Evolutionary conservation across 2,797 vertebrate genomes (phyloP), one percentile per base, ranked within the genome.

Genomic region (Lates japonicus): DNA sequence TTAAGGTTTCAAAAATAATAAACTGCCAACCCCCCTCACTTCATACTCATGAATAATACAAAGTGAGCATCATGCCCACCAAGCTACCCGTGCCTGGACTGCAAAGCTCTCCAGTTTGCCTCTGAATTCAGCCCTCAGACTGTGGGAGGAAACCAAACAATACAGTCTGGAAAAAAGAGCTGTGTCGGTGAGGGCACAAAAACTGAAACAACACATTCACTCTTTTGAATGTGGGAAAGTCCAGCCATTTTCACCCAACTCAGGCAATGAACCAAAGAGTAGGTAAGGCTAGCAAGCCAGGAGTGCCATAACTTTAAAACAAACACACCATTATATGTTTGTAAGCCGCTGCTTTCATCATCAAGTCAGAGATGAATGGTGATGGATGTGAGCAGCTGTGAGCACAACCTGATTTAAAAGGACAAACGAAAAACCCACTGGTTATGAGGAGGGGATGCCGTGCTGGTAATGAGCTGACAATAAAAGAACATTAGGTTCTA

Each of bases 1-100:
- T 78, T 78, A 71, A 79, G 5, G 8, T 78, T 91, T 80, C 13
- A 69, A 70, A 85, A 88, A 80, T 59, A 90, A 75, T 76, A 80
- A 29, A 68, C 13, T 39, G 20, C 54, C 9, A 71, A 73, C 19
- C 37, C 0, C 31, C 11, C 25, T 0, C 2, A 52, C 35, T 59
- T 70, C 59, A 64, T 76, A 64, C 51, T 83, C 84, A 89, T 90
- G 81, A 95, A 92, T 90, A 87, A 94, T 84, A 91, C 82, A 93
- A 84, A 88, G 77, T 83, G 72, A 90, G 79, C 88, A 87, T 74
- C 70, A 76, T 86, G 64, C 42, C 82, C 80, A 89, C 63, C 70
- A 70, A 76, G 83, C 76, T 69, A 55, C 72, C 80, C 92, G 93
- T 95, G 95, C 89, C 81, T 81, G 48, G 94, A 94, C 90, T 95